phyloP scores from a whole-genome alignment of 37 sponge, comb jelly and placozoan species.

The Diacarnus erythraeanus region DNA sequence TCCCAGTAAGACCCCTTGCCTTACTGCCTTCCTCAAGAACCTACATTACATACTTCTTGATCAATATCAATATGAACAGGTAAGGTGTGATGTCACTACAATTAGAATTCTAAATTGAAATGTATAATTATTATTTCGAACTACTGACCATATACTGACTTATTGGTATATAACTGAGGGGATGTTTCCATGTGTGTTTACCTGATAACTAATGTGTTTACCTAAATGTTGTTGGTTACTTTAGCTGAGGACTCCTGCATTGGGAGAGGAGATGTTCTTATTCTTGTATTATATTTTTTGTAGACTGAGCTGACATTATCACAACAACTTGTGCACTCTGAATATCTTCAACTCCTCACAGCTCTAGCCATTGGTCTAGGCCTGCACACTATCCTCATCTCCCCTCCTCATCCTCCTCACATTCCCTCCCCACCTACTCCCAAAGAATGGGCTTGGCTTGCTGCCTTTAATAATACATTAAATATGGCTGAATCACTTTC shows the following conservation, averaged over 20 bases:
- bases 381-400: slow-evolving; percentile 53
- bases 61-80: slow-evolving; percentile 78
- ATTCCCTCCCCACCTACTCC: slow-evolving; percentile 29
- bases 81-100: slow-evolving; percentile 6
- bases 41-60: slow-evolving; percentile 50
- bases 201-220: no score
- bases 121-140: no score
- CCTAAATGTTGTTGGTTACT: no score
- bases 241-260: not conserved
- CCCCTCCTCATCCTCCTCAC: slow-evolving; percentile 52
- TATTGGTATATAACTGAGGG: no score
- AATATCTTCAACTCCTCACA: slow-evolving; percentile 69
- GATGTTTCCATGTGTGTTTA: no score
- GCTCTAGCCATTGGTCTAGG: slow-evolving; percentile 62
- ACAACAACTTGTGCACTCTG: slow-evolving; percentile 60
- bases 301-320: slow-evolving; percentile 47
- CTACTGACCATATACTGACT: no score
- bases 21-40: slow-evolving; percentile 62
- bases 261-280: not conserved
- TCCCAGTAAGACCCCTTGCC: slow-evolving; percentile 53
- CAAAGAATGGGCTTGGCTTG: slow-evolving; percentile 64
- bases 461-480: slow-evolving; percentile 22
- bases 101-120: no score
- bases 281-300: not conserved
- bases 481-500: slow-evolving; percentile 44